Evolutionary conservation across 2,797 vertebrate genomes (phyloP), one percentile per base, ranked within the genome.

Genomic region (Ctenochaetus hawaiiensis): DNA sequence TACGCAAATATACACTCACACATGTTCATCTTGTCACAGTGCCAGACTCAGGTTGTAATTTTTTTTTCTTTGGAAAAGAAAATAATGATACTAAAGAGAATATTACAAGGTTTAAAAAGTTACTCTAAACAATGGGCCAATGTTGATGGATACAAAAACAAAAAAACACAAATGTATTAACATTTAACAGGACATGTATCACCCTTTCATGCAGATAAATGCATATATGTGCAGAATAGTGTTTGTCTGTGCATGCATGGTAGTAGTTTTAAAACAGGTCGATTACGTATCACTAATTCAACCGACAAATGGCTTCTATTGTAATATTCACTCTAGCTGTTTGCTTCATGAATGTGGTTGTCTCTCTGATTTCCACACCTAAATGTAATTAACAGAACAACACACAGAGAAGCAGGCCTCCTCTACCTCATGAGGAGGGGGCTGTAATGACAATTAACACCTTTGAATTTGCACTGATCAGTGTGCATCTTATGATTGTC

Each of bases 401-500:
- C 18, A 72, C 67, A 73, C 37, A 43, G 26, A 72, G 30, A 66
- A 12, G 23, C 43, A 13, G 1, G 3, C 22, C 30, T 47, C 16
- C 56, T 1, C 0, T 57, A 4, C 34, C 30, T 48, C 20, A 6
- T 7, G 45, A 39, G 70, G 75, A 18, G 0, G 1, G 12, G 53
- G 48, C 62, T 74, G 70, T 83, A 71, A 85, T 81, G 64, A 73
- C 61, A 77, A 23, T 68, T 64, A 65, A 66, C 48, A 63, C 67
- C 48, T 83, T 72, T 78, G 60, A 81, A 90, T 80, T 56, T 39
- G 23, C 71, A 75, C 52, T 73, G 72, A 87, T 89, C 69, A 49
- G 22, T 43, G 1, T 67, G 60, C 78, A 69, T 87, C 72, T 66
- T 76, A 86, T 80, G 45, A 79, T 34, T 22, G 20, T 74, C 79